phyloP scores from a whole-genome alignment of 2,113 vertebrate species.

The Nerophis ophidion region DNA sequence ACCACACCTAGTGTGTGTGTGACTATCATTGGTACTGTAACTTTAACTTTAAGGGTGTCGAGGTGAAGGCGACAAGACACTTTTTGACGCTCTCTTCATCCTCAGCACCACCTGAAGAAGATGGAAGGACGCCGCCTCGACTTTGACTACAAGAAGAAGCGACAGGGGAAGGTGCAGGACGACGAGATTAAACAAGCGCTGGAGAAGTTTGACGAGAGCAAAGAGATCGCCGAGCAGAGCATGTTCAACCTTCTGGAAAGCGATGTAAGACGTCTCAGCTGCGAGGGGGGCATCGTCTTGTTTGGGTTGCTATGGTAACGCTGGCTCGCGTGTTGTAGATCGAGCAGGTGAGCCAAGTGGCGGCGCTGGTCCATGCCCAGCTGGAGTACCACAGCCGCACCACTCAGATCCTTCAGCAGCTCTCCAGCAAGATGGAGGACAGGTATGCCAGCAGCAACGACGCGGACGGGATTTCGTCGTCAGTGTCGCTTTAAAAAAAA shows the following conservation, averaged over 20 bases:
- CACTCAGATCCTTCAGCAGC: conserved; percentile 85
- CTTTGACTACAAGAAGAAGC: conserved; percentile 99
- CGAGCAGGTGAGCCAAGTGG: conserved; percentile 94
- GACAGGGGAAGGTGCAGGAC: conserved; percentile 88
- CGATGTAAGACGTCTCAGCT: conserved; percentile 75
- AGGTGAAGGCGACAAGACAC: not conserved
- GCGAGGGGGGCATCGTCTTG: too few species aligned
- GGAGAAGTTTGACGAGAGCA: conserved; percentile 96
- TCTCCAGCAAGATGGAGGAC: conserved; percentile 86
- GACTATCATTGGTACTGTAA: too few species aligned
- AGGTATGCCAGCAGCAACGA: conserved; percentile 64
- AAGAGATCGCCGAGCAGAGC: conserved; percentile 95
- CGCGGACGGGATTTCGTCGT: not conserved
- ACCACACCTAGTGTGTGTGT: too few species aligned
- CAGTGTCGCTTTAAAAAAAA: not conserved
- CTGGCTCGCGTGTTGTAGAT: conserved; percentile 67
- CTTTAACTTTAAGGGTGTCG: not conserved
- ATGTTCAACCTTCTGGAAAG: conserved; percentile 98
- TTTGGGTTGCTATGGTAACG: too few species aligned
- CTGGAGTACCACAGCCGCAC: conserved; percentile 92
- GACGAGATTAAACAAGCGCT: conserved; percentile 91
- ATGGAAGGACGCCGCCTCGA: conserved; percentile 91
- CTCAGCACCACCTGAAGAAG: conserved; percentile 92
- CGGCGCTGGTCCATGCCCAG: conserved; percentile 90
- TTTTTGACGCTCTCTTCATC: not conserved